Percentiles rank a stretch among this genome's conserved stretches.
These are phyloP conservation scores for Acholoe squamosa DNA, from an alignment of 2,888 invertebrate genomes.

Conservation along the genomic window DNA sequence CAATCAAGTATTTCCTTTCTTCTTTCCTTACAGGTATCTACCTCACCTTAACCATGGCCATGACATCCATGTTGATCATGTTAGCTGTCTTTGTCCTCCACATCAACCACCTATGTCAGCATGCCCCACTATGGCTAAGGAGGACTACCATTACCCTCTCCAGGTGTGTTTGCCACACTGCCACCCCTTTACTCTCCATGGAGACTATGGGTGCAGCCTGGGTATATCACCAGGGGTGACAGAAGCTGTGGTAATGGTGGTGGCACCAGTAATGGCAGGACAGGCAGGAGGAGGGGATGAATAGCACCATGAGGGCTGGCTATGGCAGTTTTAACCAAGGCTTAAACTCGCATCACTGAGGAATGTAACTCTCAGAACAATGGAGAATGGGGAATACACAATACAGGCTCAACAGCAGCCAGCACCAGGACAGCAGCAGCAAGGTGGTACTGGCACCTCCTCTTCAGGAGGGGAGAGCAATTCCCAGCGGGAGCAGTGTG, in stretches of 20 bases:
- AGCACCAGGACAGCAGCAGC: conserved; percentile 4
- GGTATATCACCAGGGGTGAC: not conserved
- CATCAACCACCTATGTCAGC: conserved; percentile 76
- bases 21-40: conserved; percentile 82
- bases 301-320: not conserved
- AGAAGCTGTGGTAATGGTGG: not conserved
- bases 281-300: not conserved
- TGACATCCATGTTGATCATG: conserved; percentile 80
- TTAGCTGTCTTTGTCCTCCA: conserved; percentile 79
- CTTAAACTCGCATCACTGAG: conserved; percentile 25
- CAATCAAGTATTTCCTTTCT: no score
- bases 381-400: conserved; percentile 50
- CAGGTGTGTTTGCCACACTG: conserved; percentile 30
- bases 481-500: not conserved
- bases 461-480: not conserved
- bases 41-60: conserved; percentile 79
- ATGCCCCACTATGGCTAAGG: conserved; percentile 75
- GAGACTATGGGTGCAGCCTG: not conserved
- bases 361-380: conserved; percentile 53
- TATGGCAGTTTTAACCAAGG: conserved; percentile 63
- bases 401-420: not conserved
- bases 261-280: not conserved
- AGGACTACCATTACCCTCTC: not conserved
- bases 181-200: not conserved
- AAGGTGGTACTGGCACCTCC: not conserved